Base-by-base conservation (phyloP, 2,888 invertebrate genomes). In the Adineta ricciae region DNA sequence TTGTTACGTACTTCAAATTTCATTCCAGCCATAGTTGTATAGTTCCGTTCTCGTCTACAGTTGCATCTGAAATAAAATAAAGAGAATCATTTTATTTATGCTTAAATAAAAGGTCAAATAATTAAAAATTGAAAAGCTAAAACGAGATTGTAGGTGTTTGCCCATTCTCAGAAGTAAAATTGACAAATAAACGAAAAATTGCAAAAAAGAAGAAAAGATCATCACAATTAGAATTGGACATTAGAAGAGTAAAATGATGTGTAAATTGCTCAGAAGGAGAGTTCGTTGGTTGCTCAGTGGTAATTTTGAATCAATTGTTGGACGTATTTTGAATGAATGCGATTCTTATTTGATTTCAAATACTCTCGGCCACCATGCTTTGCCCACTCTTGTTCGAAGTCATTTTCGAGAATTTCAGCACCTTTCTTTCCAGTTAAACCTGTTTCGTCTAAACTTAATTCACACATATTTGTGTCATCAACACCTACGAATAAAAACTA, bases 401-500 rank as follows among this genome's bases (percentile, higher is more conserved):
- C 86, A 21, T 41, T 78, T 84, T 84, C 84, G 24, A 86, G 73
- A 27, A 86, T 86, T 84, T 86, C 86, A 38, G 84, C 84, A 72
- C 86, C 97, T 87, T 96, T 93, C 91, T 96, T 96, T 88, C 95
- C 93, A 2, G 96, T 95, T 87, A 98, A 92, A 9, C 97, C 97
- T 19, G 98, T 98, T 92, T 98, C 97, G 88, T 96, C 96, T 87
- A 98, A 92, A 88, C 95, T 96, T 88, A 97, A 92, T 91, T 98
- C 97, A 90, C 97, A 97, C 98, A 98, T 98, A 91, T 97, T 95
- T 95, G 97, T 95, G 91, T 98, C 98, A 91, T 98, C 97, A 87
- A 94, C 93, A 85, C 78, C 73, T 73, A 73, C 24, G 5, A 16
- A 38, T 8, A 73, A 32, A 38, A 19, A 24, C 36, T 0, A 5